Base-by-base conservation (phyloP, 2,888 invertebrate species). In the Colletes collaris region DNA sequence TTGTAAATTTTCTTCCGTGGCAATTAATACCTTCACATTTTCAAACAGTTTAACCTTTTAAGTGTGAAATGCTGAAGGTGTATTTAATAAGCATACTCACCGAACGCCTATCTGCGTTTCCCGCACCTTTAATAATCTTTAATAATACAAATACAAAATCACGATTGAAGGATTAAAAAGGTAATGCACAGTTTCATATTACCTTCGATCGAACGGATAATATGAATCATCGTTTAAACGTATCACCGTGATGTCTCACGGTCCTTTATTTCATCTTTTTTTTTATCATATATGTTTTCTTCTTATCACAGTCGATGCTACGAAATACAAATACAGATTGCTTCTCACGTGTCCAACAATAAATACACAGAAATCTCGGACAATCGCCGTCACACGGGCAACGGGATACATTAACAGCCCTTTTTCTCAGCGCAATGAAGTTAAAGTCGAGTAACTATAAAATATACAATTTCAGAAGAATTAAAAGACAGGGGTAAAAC, bases 261-360 rank as follows among this genome's bases (percentile, higher is more conserved):
- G 40, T 63, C 8, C 46, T 83, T 85, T 78, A 79, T 82, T 77
- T 16, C 56, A 27, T 49, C 16, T 16, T 16, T 83, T 50, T 76
- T 64, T 70, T 46, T 8, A 49, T 67, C n/a, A 19, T 46, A 13
- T 67, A 52, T 59, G 46, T 76, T 70, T 72, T 59, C 44, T 69
- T 53, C 73, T 77, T 84, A 85, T 85, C 85, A 85, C 85, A 85
- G 85, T 85, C 81, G 76, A 85, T 64, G 58, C 81, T 85, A 85
- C 80, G 69, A 80, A 76, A 78, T 84, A 85, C 68, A 82, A 74
- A 81, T 69, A 78, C 69, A 82, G 68, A 74, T 79, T 71, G 68
- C 64, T 76, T 60, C 55, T 62, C 71, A 56, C 71, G 58, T 79
- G 40, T 68, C 35, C 40, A 67, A 76, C 53, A 74, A 82, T 81